Base-by-base conservation (phyloP, 2,797 vertebrate genomes). In the Harpagifer antarcticus region DNA sequence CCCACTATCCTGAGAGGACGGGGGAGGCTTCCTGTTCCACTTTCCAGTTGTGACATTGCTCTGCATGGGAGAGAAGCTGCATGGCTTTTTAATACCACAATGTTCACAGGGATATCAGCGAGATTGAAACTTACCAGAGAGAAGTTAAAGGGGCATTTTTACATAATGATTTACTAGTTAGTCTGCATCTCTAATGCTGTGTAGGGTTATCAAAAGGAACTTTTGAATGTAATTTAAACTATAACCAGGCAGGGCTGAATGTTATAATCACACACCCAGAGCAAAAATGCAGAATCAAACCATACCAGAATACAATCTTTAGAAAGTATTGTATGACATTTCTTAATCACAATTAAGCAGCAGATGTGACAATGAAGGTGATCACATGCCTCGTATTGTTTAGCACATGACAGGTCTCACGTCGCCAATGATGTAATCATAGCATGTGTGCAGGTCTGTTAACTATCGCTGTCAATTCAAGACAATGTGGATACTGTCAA, bases 1-100 rank as follows among this genome's bases (percentile, higher is more conserved):
- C 72, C 52, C 55, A 20, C 31, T 68, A 76, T 50, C 79, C 76
- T 59, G 55, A 75, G 76, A 84, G 59, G 78, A 84, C 33, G 53
- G 74, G 68, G 76, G 76, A 65, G 71, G 83, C 52, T 91, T 88
- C 87, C 88, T 90, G 86, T 84, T 86, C 68, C 14, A 73, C 75
- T 82, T 76, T 83, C 65, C 82, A 86, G 80, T 62, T 82, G 61
- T 75, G 75, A 48, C 57, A 55, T 59, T 80, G 68, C 73, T 68
- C 7, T 23, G 71, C 40, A 47, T 17, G 40, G 50, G 66, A 72
- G 52, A 45, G 72, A 65, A 66, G 59, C 73, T 72, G 63, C 66
- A 54, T 69, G 15, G 19, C 68, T 69, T 61, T 63, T 76, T 52
- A 73, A 82, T 45, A 65, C 47, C 19, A 19, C 53, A 68, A 14